Conservation (phyloP, 2,888 invertebrate genomes). For the Pasiphila rectangulata region DNA sequence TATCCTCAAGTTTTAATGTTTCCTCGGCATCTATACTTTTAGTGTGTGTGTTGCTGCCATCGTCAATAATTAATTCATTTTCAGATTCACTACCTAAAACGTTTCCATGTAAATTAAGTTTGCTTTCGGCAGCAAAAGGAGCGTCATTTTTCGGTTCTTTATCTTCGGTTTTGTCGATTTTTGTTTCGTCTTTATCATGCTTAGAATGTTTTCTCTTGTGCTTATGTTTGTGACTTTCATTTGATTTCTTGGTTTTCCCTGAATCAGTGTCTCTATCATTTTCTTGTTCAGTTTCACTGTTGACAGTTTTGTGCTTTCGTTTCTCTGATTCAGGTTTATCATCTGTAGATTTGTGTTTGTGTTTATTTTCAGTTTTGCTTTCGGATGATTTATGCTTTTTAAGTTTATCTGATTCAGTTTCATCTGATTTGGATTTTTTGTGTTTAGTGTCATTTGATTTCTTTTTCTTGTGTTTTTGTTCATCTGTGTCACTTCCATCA, state of each 20-base stretch:
- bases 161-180: slow-evolving; percentile 28
- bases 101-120: slow-evolving; percentile 30
- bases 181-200: slow-evolving; percentile 30
- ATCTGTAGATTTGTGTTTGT: slow-evolving; percentile 34
- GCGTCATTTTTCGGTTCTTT: slow-evolving; percentile 20
- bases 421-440: slow-evolving; percentile 51
- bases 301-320: slow-evolving; percentile 30
- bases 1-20: slow-evolving; percentile 31
- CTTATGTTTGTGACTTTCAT: slow-evolving; percentile 34
- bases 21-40: slow-evolving; percentile 35
- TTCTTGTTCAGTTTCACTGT: slow-evolving; percentile 56
- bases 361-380: slow-evolving; percentile 52
- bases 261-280: slow-evolving; percentile 10
- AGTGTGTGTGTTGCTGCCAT: slow-evolving; percentile 36
- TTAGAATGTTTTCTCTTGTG: slow-evolving; percentile 31
- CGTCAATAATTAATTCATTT: slow-evolving; percentile 58
- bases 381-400: slow-evolving; percentile 51
- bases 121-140: slow-evolving; percentile 17
- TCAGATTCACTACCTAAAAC: slow-evolving; percentile 53
- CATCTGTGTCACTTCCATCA: slow-evolving; percentile 54
- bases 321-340: slow-evolving; percentile 54
- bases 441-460: slow-evolving; percentile 52
- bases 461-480: slow-evolving; percentile 42
- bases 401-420: slow-evolving; percentile 42
- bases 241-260: slow-evolving; percentile 47